A percentile compares a stretch with the other conserved stretches of the same genome.
Evolutionary conservation across 1,140 invertebrate genomes (phyloP).

Genomic region (Anastrepha obliqua): DNA sequence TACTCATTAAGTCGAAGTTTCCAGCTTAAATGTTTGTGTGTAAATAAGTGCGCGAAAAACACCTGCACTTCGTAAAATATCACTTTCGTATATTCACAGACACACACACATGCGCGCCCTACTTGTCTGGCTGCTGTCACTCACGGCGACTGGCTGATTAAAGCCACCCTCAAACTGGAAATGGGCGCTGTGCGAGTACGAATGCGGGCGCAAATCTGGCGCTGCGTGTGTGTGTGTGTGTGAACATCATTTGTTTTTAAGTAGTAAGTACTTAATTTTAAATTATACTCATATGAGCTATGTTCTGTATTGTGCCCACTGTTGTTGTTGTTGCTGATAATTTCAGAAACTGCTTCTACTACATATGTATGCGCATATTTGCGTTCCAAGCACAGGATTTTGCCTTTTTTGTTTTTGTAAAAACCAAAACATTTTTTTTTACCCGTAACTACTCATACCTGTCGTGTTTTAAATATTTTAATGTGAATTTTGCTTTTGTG

Average conservation of each 20-base stretch:
- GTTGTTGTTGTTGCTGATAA: background rate
- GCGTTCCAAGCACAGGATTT: background rate
- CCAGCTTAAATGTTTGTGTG: background rate
- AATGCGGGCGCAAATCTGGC: background rate
- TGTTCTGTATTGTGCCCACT: background rate
- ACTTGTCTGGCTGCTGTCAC: background rate
- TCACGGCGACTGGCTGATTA: slow-evolving; percentile 8
- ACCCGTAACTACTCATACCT: background rate
- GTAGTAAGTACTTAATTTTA: slow-evolving; percentile 42
- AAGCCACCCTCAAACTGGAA: slow-evolving; percentile 29
- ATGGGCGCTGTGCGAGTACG: background rate
- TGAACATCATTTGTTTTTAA: slow-evolving; percentile 54
- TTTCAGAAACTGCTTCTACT: background rate
- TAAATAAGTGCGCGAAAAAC: background rate
- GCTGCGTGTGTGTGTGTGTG: too few relatives aligned
- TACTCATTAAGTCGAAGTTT: background rate
- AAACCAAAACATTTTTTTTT: background rate
- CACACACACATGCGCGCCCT: background rate
- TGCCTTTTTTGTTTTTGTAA: slow-evolving; percentile 2
- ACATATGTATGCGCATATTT: background rate
- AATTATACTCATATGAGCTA: slow-evolving; percentile 3
- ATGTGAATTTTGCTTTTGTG: slow-evolving; percentile 49
- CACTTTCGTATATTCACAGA: background rate
- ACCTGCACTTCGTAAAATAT: slow-evolving; percentile 17
- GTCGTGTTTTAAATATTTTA: slow-evolving; percentile 53